phyloP scores from a whole-genome alignment of 2,888 invertebrate species.

The Tipula confusa region DNA sequence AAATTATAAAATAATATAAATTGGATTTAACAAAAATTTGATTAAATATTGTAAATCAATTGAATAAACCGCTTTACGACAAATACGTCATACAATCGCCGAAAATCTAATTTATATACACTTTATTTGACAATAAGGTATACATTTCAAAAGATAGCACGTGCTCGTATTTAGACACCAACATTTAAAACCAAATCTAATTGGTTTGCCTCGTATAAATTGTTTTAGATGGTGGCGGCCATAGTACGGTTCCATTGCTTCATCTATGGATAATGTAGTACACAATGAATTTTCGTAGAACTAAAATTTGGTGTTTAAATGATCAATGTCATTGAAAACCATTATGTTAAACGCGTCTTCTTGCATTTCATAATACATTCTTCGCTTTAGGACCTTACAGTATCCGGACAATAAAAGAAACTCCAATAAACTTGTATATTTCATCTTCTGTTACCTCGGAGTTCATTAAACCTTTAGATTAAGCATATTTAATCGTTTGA shows the following conservation, averaged over 20 bases:
- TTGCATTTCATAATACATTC: neutral
- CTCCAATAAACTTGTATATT: neutral
- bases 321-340: neutral
- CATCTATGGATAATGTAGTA: neutral
- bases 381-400: no score
- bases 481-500: neutral
- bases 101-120: no score
- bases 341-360: neutral
- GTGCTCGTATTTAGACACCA: constrained; percentile 33
- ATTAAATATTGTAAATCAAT: no score
- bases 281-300: no score
- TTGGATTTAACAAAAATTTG: no score
- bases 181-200: constrained; percentile 35
- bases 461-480: neutral
- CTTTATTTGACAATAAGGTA: no score
- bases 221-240: constrained; percentile 32
- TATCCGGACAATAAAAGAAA: neutral
- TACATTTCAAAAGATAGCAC: no score
- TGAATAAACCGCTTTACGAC: no score
- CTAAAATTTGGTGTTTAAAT: neutral
- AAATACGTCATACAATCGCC: no score
- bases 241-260: constrained; percentile 34
- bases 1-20: no score
- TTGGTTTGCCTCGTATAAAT: constrained; percentile 33
- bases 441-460: neutral